These are phyloP conservation scores for Bombus confusus DNA, from an alignment of 1,140 invertebrate genomes.

Conservation along the genomic window DNA sequence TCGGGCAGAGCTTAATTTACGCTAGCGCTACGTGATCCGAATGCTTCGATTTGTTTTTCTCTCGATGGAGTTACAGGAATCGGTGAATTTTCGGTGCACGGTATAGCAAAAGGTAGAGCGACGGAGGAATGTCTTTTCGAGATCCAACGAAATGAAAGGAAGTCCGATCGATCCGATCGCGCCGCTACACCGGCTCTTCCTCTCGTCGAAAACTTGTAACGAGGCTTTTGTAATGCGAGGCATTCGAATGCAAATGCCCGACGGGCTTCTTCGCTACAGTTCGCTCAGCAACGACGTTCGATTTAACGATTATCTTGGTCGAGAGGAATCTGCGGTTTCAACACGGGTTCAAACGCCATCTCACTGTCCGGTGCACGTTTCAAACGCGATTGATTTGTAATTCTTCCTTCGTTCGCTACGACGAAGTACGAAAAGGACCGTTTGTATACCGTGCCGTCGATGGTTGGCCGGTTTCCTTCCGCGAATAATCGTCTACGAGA, in stretches of 20 bases:
- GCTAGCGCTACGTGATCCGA: not conserved
- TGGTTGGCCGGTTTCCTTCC: not conserved
- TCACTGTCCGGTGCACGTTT: not conserved
- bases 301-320: slow-evolving; percentile 26
- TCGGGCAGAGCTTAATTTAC: not conserved
- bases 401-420: not conserved
- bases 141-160: not conserved
- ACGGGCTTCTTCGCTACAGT: slow-evolving; percentile 29
- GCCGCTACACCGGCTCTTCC: not conserved
- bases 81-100: not conserved
- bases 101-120: no score
- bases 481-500: not conserved
- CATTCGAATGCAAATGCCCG: slow-evolving; percentile 46
- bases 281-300: not conserved
- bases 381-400: not conserved
- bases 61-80: not conserved
- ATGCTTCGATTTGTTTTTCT: no score
- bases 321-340: not conserved
- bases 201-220: slow-evolving; percentile 47
- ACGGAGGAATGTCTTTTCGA: not conserved
- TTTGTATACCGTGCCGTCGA: not conserved
- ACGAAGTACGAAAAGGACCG: not conserved
- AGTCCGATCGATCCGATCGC: slow-evolving; percentile 24
- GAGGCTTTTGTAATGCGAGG: slow-evolving; percentile 39
- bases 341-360: not conserved